These are phyloP conservation scores for Listrodromus nycthemerus DNA, from an alignment of 2,888 invertebrate genomes.

Conservation along the genomic window DNA sequence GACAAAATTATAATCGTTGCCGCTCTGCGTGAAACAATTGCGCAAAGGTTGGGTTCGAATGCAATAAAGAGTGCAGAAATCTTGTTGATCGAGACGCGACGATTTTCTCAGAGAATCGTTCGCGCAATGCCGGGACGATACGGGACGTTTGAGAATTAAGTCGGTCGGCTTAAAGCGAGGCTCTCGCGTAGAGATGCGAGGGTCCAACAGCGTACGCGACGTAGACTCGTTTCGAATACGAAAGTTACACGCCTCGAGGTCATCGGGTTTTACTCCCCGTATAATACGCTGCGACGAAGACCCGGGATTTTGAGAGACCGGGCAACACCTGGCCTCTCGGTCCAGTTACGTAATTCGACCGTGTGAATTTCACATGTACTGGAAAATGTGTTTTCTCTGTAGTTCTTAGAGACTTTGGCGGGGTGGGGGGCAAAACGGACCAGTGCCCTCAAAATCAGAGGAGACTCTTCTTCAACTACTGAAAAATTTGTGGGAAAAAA, in stretches of 20 bases:
- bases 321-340: not conserved
- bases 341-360: slow-evolving; percentile 20
- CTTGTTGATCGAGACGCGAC: not conserved
- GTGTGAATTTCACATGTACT: slow-evolving; percentile 1
- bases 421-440: no score
- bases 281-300: slow-evolving; percentile 78
- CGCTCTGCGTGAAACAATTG: not conserved
- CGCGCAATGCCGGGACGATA: not conserved
- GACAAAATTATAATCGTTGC: no score
- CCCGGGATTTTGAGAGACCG: slow-evolving; percentile 28
- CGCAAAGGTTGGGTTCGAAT: not conserved
- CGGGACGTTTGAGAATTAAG: slow-evolving; percentile 1
- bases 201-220: slow-evolving; percentile 39
- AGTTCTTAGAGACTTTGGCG: not conserved
- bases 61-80: not conserved
- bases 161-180: not conserved
- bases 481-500: no score
- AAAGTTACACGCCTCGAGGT: slow-evolving; percentile 77
- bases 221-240: slow-evolving; percentile 70
- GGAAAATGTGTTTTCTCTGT: no score
- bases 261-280: slow-evolving; percentile 84
- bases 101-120: not conserved
- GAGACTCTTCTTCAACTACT: no score
- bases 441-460: not conserved
- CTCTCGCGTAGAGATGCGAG: slow-evolving; percentile 10